Percentiles rank a stretch among this genome's conserved stretches.
These are phyloP conservation scores for Poeciliopsis retropinna DNA, from an alignment of 2,113 vertebrate genomes.

Conservation along the genomic window DNA sequence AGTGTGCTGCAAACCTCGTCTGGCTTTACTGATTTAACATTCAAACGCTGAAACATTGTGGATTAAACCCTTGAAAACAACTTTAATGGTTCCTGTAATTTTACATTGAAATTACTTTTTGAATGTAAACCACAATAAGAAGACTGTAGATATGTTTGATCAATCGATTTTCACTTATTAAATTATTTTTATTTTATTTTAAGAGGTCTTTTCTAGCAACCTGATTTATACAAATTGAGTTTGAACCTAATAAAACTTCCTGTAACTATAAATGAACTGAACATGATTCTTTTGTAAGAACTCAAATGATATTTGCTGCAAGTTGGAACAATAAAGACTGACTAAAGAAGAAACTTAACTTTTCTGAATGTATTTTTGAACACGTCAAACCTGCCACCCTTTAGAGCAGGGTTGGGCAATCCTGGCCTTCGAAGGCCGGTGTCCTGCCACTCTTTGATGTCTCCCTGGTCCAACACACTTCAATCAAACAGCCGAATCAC, in stretches of 20 bases:
- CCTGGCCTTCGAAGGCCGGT: too few species aligned
- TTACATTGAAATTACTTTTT: not conserved
- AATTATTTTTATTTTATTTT: not conserved
- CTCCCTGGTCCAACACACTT: too few species aligned
- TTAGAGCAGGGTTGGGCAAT: too few species aligned
- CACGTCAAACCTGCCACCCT: too few species aligned
- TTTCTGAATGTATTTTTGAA: not conserved
- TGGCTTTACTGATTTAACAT: conserved; percentile 24
- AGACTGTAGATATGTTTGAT: not conserved
- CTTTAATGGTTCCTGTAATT: not conserved
- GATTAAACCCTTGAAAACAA: not conserved
- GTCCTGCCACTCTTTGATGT: too few species aligned
- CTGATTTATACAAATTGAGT: not conserved
- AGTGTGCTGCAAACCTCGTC: conserved; percentile 9
- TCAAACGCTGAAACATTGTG: not conserved
- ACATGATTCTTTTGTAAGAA: not conserved
- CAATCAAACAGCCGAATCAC: too few species aligned
- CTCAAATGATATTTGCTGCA: not conserved
- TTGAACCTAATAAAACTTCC: not conserved
- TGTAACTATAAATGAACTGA: too few species aligned
- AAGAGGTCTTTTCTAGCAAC: not conserved
- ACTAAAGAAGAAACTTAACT: not conserved
- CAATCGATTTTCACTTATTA: not conserved
- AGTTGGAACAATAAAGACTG: too few species aligned
- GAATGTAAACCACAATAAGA: not conserved